These are phyloP conservation scores for Glaucomys volans DNA, from an alignment of 2,113 vertebrate species.

Conservation along the genomic window DNA sequence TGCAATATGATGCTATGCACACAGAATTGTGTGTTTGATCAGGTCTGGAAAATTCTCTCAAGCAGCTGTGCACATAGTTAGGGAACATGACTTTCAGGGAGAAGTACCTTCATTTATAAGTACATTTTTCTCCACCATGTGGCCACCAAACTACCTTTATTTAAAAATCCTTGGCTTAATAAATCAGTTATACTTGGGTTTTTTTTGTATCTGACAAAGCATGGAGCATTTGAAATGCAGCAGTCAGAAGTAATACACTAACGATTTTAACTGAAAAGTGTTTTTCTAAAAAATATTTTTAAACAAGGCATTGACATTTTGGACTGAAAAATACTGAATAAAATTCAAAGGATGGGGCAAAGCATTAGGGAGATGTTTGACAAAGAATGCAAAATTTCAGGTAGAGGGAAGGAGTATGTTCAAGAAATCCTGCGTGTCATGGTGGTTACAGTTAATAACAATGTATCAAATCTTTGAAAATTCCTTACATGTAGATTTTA, in stretches of 20 bases:
- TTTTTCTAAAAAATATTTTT: neutral
- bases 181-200: neutral
- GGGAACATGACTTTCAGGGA: neutral
- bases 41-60: neutral
- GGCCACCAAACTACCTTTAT: neutral
- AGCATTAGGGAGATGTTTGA: neutral
- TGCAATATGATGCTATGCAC: neutral
- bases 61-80: neutral
- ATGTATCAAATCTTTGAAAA: neutral
- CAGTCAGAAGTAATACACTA: neutral
- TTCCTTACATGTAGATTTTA: neutral
- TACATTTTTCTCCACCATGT: neutral
- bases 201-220: constrained; percentile 5
- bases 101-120: neutral
- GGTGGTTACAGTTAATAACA: neutral
- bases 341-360: neutral
- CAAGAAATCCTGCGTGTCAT: neutral
- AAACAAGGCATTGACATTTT: neutral
- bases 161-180: constrained; percentile 17
- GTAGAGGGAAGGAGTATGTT: neutral
- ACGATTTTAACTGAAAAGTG: neutral
- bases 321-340: neutral
- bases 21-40: neutral
- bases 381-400: neutral
- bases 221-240: neutral